phyloP scores from a whole-genome alignment of 2,888 invertebrate species.

The Microplitis deprimator region DNA sequence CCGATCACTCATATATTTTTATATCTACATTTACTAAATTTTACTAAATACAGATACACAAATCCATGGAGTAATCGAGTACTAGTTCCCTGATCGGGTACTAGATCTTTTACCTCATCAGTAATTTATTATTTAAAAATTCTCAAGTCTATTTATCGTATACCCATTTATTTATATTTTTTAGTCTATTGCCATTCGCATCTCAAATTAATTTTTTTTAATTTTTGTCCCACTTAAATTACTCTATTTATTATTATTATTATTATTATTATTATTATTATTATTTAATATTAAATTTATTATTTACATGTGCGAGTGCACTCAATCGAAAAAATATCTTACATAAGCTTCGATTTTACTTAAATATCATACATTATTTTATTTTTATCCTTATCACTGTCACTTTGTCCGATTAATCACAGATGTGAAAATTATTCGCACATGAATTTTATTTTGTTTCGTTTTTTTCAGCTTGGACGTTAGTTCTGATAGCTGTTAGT shows the following conservation, averaged over 20 bases:
- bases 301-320: slow-evolving; percentile 10
- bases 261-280: slow-evolving; percentile 27
- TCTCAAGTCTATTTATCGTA: slow-evolving; percentile 46
- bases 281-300: slow-evolving; percentile 38
- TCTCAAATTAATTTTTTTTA: too few relatives aligned
- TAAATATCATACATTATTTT: slow-evolving; percentile 45
- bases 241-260: slow-evolving; percentile 2
- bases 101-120: too few relatives aligned
- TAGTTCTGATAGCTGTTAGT: neutral
- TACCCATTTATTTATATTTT: slow-evolving; percentile 13
- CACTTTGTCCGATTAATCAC: slow-evolving; percentile 54
- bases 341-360: slow-evolving; percentile 57
- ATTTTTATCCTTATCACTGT: slow-evolving; percentile 42
- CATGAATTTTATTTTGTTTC: neutral
- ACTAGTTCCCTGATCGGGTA: too few relatives aligned
- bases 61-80: too few relatives aligned
- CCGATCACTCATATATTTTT: too few relatives aligned
- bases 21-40: too few relatives aligned
- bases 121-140: neutral
- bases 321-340: slow-evolving; percentile 60
- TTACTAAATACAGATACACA: too few relatives aligned
- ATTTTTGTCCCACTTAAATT: neutral
- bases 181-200: neutral
- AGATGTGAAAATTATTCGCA: slow-evolving; percentile 36
- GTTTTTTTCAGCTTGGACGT: slow-evolving; percentile 25